These are phyloP conservation scores for Zoanthus solanderi DNA, from an alignment of 92 coral and sea anemone species.

Conservation along the genomic window DNA sequence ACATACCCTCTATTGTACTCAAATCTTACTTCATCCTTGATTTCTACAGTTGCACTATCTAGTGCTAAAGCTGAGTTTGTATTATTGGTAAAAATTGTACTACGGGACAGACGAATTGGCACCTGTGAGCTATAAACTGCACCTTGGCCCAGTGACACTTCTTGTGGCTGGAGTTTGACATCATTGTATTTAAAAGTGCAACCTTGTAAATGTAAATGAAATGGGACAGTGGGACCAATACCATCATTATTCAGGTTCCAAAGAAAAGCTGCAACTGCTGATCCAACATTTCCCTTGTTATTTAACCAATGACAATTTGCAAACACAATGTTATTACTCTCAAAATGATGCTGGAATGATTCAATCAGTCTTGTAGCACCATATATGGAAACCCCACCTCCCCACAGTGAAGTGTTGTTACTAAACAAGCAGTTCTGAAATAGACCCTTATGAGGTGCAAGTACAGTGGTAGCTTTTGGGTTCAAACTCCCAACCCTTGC, in stretches of 20 bases:
- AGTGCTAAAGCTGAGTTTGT: slow-evolving; percentile 67
- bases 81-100: slow-evolving; percentile 50
- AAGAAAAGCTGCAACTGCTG: slow-evolving; percentile 72
- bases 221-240: slow-evolving; percentile 60
- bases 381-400: slow-evolving; percentile 71
- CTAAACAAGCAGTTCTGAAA: slow-evolving; percentile 56
- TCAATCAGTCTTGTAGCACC: slow-evolving; percentile 58
- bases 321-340: slow-evolving; percentile 37
- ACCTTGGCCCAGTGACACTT: slow-evolving; percentile 66
- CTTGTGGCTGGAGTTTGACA: slow-evolving; percentile 31
- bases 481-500: slow-evolving; percentile 50
- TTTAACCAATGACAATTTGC: slow-evolving; percentile 59
- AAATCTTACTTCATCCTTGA: slow-evolving; percentile 63
- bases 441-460: slow-evolving; percentile 47
- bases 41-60: slow-evolving; percentile 65
- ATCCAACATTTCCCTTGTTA: slow-evolving; percentile 65
- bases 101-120: slow-evolving; percentile 56
- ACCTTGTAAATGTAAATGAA: slow-evolving; percentile 51
- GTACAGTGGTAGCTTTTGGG: neutral
- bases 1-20: slow-evolving; percentile 58
- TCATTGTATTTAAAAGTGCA: slow-evolving; percentile 51
- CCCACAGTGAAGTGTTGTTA: slow-evolving; percentile 68
- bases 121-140: slow-evolving; percentile 68
- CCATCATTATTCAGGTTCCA: slow-evolving; percentile 57
- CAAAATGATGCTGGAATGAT: slow-evolving; percentile 4